phyloP scores from a whole-genome alignment of 2,888 invertebrate genomes.

The Tanytarsus gracilentus region DNA sequence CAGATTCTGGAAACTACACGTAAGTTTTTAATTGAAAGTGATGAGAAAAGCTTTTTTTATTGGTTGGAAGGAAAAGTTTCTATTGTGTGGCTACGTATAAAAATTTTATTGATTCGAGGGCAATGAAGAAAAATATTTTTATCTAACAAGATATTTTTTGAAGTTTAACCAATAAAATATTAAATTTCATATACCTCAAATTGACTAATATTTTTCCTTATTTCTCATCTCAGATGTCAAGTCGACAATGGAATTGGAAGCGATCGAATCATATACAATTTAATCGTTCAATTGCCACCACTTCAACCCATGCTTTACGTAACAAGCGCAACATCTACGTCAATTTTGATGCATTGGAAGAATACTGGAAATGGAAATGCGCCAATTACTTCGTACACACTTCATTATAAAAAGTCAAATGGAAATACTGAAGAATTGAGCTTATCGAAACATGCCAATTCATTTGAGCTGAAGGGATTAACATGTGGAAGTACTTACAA shows the following conservation, averaged over 20 bases:
- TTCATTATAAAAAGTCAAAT: constrained; percentile 56
- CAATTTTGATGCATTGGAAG: constrained; percentile 66
- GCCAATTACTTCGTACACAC: constrained; percentile 56
- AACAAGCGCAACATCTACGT: constrained; percentile 65
- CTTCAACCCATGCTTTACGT: constrained; percentile 63
- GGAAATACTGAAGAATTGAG: constrained; percentile 57
- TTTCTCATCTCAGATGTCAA: no score
- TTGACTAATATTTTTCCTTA: no score
- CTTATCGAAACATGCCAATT: constrained; percentile 55
- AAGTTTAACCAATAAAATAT: no score
- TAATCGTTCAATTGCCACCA: constrained; percentile 68
- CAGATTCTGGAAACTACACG: constrained; percentile 56
- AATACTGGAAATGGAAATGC: constrained; percentile 61
- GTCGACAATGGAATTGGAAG: constrained; percentile 60
- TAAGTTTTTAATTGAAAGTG: no score
- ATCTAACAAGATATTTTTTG: no score
- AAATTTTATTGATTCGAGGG: no score
- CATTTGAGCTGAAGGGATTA: constrained; percentile 58
- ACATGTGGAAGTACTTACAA: constrained; percentile 66
- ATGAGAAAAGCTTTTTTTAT: no score
- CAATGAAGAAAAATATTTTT: no score
- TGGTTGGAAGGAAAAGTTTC: no score
- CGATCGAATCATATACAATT: constrained; percentile 53
- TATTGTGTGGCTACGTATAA: no score
- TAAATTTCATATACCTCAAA: no score